These are phyloP conservation scores for Sternarchorhynchus goeldii DNA, from an alignment of 2,797 vertebrate species.

Conservation along the genomic window DNA sequence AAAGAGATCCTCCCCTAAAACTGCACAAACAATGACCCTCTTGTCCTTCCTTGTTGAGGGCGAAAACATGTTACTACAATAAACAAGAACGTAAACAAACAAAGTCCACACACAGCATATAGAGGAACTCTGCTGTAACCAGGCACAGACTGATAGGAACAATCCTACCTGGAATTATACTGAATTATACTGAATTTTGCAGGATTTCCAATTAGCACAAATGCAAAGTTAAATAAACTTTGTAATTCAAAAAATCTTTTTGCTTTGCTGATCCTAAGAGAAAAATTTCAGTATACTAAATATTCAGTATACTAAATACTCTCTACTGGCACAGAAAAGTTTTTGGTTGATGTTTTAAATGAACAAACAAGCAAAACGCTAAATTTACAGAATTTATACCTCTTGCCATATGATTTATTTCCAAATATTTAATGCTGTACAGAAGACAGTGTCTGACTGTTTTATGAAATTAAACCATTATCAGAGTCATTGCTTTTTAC, in stretches of 20 bases:
- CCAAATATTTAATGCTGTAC: neutral
- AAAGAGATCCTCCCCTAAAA: conserved; percentile 57
- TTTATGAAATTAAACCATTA: conserved; percentile 30
- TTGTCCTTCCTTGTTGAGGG: conserved; percentile 65
- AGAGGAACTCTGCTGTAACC: conserved; percentile 32
- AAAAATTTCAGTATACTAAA: no score
- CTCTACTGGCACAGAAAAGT: no score
- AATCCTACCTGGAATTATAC: neutral
- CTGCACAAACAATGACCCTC: conserved; percentile 65
- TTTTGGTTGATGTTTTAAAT: no score
- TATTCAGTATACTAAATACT: no score
- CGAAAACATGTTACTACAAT: conserved; percentile 55
- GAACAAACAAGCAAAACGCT: no score
- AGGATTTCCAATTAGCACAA: no score
- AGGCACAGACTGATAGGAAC: conserved; percentile 2
- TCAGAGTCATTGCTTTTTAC: neutral
- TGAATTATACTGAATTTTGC: no score
- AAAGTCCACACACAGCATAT: conserved; percentile 26
- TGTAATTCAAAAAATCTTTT: no score
- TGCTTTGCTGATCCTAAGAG: no score
- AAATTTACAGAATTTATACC: neutral
- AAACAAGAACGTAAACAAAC: conserved; percentile 46
- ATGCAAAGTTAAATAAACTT: no score
- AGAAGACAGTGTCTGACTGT: neutral
- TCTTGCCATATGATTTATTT: neutral